Conservation (phyloP, 1,140 invertebrate genomes). For the Drosophila pectinifera region DNA sequence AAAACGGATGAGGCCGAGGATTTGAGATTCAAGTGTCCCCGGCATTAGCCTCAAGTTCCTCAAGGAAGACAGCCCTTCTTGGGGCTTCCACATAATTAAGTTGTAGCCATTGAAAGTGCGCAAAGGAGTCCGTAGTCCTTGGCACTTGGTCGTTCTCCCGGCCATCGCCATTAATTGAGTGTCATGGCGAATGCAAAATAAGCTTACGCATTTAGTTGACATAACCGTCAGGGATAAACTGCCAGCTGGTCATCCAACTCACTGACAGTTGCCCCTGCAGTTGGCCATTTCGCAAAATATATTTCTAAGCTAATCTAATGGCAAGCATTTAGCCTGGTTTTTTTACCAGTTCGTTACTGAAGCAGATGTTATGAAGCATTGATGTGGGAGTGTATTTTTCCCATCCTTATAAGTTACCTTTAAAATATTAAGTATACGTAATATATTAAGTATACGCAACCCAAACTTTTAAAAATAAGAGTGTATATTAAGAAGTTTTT, state of each 20-base stretch:
- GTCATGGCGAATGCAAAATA: slow-evolving; percentile 66
- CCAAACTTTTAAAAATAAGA: too few relatives aligned
- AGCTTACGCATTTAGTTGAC: slow-evolving; percentile 57
- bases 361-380: slow-evolving; percentile 1
- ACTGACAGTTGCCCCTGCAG: slow-evolving; percentile 40
- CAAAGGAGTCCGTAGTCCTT: slow-evolving; percentile 37
- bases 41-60: slow-evolving; percentile 51
- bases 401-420: background rate
- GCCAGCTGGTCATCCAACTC: slow-evolving; percentile 31
- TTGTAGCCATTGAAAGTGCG: slow-evolving; percentile 42
- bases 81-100: slow-evolving; percentile 60
- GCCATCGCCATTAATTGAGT: slow-evolving; percentile 62
- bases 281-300: slow-evolving; percentile 10
- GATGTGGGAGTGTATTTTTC: background rate
- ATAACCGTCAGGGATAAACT: slow-evolving; percentile 46
- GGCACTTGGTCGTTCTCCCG: background rate
- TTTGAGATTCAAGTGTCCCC: slow-evolving; percentile 48
- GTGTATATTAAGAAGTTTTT: too few relatives aligned
- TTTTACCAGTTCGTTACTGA: background rate
- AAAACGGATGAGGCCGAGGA: slow-evolving; percentile 17
- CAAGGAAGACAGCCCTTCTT: slow-evolving; percentile 40
- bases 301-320: slow-evolving; percentile 43
- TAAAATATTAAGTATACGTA: too few relatives aligned
- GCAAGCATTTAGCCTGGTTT: slow-evolving; percentile 13
- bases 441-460: too few relatives aligned